A percentile compares a stretch with the other conserved stretches of the same genome.
Conservation (phyloP, 1,140 invertebrate species). For the Idris sp. region DNA sequence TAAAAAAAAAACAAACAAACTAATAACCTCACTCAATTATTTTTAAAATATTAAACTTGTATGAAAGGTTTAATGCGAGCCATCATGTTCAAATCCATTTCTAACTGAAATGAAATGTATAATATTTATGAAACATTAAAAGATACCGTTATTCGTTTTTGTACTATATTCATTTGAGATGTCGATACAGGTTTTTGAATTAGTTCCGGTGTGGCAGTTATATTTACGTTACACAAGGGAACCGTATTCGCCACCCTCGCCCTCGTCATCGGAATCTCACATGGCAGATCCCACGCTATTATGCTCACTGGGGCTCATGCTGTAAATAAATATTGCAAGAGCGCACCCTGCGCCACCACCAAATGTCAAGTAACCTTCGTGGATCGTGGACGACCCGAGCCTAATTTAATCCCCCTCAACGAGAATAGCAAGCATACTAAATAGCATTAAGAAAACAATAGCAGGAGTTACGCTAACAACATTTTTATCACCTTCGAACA, state of each 20-base stretch:
- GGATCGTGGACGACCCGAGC: slow-evolving; percentile 61
- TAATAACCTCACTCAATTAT: too few relatives aligned
- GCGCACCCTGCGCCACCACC: slow-evolving; percentile 60
- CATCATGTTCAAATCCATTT: too few relatives aligned
- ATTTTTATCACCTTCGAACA: slow-evolving; percentile 4
- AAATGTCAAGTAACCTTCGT: slow-evolving; percentile 75
- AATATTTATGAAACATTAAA: slow-evolving; percentile 45
- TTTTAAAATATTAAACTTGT: too few relatives aligned
- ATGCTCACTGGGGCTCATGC: slow-evolving; percentile 60
- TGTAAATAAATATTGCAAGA: slow-evolving; percentile 68
- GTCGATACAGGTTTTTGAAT: slow-evolving; percentile 67
- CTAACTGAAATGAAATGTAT: too few relatives aligned
- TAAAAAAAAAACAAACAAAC: too few relatives aligned
- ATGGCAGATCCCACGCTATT: slow-evolving; percentile 74
- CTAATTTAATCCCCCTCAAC: slow-evolving; percentile 72
- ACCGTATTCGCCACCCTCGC: slow-evolving; percentile 66
- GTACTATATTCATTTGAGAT: slow-evolving; percentile 55
- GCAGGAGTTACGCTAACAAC: slow-evolving; percentile 1
- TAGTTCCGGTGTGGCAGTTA: slow-evolving; percentile 68
- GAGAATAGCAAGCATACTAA: slow-evolving; percentile 24
- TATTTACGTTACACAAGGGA: slow-evolving; percentile 68
- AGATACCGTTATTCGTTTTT: slow-evolving; percentile 13
- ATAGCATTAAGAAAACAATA: slow-evolving; percentile 17
- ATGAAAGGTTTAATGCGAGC: too few relatives aligned
- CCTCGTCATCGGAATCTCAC: slow-evolving; percentile 66